phyloP scores from a whole-genome alignment of 2,797 vertebrate genomes.

The Sciurus carolinensis region DNA sequence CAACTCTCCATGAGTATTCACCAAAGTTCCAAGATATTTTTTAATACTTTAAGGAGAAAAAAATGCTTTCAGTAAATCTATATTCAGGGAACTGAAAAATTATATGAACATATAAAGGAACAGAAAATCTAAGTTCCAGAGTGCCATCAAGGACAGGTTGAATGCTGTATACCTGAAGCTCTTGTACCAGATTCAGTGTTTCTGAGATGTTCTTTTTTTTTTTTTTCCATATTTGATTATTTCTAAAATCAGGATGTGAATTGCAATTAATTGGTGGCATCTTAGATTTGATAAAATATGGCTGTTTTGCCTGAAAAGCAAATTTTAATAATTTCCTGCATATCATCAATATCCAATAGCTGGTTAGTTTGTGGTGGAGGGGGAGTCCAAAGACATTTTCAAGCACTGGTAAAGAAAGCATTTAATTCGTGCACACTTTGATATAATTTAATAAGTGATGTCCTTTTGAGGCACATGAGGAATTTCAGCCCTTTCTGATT shows the following conservation, averaged over 20 bases:
- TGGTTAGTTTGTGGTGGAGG: neutral
- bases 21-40: conserved; percentile 64
- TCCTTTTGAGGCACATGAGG: neutral
- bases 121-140: conserved; percentile 4
- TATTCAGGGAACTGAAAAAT: conserved; percentile 61
- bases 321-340: neutral
- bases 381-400: neutral
- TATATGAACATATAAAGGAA: conserved; percentile 57
- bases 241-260: conserved; percentile 35
- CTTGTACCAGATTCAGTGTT: neutral
- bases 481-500: neutral
- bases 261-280: neutral
- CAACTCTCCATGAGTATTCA: conserved; percentile 57
- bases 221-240: neutral
- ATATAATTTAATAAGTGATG: neutral
- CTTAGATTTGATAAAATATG: neutral
- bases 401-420: neutral
- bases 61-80: neutral
- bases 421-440: neutral
- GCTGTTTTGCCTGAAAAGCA: neutral
- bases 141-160: conserved; percentile 27
- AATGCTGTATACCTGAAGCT: neutral
- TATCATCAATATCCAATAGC: neutral
- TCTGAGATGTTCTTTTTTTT: neutral
- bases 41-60: neutral